Conservation (phyloP, 2,888 invertebrate species). For the Polyploca ridens region DNA sequence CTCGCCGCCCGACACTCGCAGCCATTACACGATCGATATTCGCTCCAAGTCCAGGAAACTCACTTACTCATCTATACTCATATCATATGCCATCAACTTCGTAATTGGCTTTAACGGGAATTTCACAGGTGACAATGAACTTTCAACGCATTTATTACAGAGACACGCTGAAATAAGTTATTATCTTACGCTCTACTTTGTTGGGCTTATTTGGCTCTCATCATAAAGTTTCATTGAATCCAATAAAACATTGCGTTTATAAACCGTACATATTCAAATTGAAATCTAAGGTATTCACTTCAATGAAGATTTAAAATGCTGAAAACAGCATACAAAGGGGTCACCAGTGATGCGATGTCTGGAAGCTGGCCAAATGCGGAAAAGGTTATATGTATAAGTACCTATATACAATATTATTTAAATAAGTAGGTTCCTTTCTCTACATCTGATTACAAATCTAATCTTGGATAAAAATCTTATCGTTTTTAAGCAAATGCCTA, state of each 20-base stretch:
- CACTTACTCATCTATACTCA: conserved; percentile 31
- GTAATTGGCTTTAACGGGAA: neutral
- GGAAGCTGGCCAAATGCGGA: conserved; percentile 33
- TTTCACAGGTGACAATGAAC: neutral
- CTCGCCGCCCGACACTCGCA: conserved; percentile 36
- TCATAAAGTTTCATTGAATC: too few relatives aligned
- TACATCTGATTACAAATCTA: neutral
- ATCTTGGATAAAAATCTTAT: neutral
- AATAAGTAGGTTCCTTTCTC: neutral
- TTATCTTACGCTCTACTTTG: too few relatives aligned
- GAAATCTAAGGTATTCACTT: too few relatives aligned
- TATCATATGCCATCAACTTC: conserved; percentile 7
- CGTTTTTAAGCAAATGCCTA: too few relatives aligned
- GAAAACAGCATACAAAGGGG: conserved; percentile 22
- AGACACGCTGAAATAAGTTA: neutral
- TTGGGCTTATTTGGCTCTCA: too few relatives aligned
- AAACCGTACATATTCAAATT: neutral
- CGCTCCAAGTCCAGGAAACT: conserved; percentile 41
- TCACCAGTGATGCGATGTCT: conserved; percentile 29
- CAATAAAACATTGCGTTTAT: too few relatives aligned
- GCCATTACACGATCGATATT: conserved; percentile 60
- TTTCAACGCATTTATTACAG: too few relatives aligned
- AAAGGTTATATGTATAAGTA: neutral
- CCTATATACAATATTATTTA: neutral
- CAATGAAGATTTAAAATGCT: conserved; percentile 17